Conservation (phyloP, 2,888 invertebrate genomes). For the Eupithecia subumbrata region DNA sequence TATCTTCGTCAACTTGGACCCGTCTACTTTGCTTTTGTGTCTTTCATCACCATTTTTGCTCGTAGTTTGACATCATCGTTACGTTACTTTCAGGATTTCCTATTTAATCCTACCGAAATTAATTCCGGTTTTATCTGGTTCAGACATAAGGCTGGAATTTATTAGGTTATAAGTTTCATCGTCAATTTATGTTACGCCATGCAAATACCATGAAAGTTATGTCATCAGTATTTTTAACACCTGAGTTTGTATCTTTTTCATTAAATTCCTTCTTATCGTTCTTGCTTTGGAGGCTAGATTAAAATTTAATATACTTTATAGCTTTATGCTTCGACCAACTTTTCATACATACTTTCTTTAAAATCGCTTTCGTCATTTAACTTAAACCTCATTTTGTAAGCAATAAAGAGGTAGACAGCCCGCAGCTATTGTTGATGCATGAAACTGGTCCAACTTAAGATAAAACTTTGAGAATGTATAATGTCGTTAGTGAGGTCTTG, state of each 20-base stretch:
- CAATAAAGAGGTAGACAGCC: constrained; percentile 78
- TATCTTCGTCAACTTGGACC: neutral
- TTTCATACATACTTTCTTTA: too few relatives aligned
- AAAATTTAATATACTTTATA: too few relatives aligned
- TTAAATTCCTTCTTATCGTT: neutral
- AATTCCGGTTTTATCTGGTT: neutral
- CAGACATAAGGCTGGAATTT: neutral
- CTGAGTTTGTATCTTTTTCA: neutral
- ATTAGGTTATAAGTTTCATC: neutral
- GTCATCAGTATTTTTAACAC: neutral
- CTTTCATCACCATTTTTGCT: neutral
- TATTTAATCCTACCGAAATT: neutral
- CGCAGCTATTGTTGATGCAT: constrained; percentile 75
- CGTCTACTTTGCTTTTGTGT: neutral
- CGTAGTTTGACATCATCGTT: neutral
- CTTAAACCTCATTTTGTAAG: constrained; percentile 51
- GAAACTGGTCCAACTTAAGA: constrained; percentile 76
- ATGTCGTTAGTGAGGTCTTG: constrained; percentile 32
- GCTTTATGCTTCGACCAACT: too few relatives aligned
- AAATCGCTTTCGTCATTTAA: constrained; percentile 44
- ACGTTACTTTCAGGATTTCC: neutral
- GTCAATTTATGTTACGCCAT: neutral
- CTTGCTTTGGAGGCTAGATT: neutral
- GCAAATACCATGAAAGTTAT: neutral
- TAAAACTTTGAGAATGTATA: constrained; percentile 68